Conservation (phyloP, 2,113 vertebrate genomes). For the Delphinapterus leucas region DNA sequence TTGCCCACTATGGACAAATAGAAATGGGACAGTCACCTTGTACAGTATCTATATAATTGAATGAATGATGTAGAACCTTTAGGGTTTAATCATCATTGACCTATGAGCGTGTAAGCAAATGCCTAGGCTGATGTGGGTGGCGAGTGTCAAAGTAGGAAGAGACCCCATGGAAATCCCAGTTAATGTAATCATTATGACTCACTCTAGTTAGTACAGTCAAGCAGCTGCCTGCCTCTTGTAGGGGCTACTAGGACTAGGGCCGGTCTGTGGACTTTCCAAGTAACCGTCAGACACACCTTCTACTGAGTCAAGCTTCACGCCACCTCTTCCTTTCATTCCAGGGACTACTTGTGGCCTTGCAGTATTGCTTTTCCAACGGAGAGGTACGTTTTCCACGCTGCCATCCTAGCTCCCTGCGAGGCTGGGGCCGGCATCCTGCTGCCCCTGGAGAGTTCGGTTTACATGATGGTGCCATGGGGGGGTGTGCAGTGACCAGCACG, state of each 20-base stretch:
- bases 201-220: too few species aligned
- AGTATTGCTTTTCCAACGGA: conserved; percentile 96
- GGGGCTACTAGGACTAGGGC: fast-evolving
- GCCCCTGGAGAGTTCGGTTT: neutral
- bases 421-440: neutral
- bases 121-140: neutral
- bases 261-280: neutral
- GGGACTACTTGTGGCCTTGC: conserved; percentile 93
- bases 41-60: neutral
- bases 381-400: conserved; percentile 86
- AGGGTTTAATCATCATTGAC: neutral
- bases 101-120: neutral
- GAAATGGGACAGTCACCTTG: neutral
- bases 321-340: conserved; percentile 70
- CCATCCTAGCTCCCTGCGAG: too few species aligned
- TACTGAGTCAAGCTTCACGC: neutral
- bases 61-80: neutral
- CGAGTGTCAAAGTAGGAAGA: neutral
- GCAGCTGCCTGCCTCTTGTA: neutral
- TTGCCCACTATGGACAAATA: neutral
- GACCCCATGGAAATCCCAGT: neutral
- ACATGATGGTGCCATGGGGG: neutral
- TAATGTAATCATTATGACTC: fast-evolving
- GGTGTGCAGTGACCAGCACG: too few species aligned
- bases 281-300: neutral